Base-by-base conservation (phyloP, 92 coral and sea anemone genomes). In the Muricea muricata region DNA sequence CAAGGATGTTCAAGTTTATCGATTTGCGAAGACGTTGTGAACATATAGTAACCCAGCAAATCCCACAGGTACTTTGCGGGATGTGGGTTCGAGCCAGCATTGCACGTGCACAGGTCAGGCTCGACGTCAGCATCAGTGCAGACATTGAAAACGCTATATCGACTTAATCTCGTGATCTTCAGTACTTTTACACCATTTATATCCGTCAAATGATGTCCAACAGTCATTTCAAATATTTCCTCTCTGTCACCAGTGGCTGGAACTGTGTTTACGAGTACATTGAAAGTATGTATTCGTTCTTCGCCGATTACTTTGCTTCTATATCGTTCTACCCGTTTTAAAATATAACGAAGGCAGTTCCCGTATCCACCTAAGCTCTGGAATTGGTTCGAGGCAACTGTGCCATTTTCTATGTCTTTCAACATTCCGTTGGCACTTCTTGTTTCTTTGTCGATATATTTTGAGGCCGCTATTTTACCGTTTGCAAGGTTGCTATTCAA, bases 101-200 rank as follows among this genome's bases (percentile, higher is more conserved):
- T 84, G 89, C 98, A 95, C 61, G 98, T 91, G 90, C 98, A 95
- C 11, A 95, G 91, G 75, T 89, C 68, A 37, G 93, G 67, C 65
- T 95, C 93, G 31, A 95, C 97, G 26, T 75, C 75, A 31, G 63
- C 84, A 37, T 95, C 98, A 63, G 80, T 93, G 87, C 98, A 95
- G 47, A 84, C 67, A 58, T 91, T 77, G 75, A 93, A 95, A 73
- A 54, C 78, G 73, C 95, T 88, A 71, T 95, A 95, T 28, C 89
- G 87, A 56, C 98, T 95, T n/a, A 93, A 75, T 12, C 98, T 91
- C 21, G 84, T 82, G 33, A 90, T 76, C 73, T 88, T 89, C 34
- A 89, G 78, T 25, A 95, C 66, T 12, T 69, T 90, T 65, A 91
- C 76, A 57, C 89, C 87, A 79, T 91, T 82, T 81, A 87, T 83